Percentiles rank a stretch among this genome's conserved stretches.
Conservation (phyloP, 2,888 invertebrate genomes). For the Heliconius erato region DNA sequence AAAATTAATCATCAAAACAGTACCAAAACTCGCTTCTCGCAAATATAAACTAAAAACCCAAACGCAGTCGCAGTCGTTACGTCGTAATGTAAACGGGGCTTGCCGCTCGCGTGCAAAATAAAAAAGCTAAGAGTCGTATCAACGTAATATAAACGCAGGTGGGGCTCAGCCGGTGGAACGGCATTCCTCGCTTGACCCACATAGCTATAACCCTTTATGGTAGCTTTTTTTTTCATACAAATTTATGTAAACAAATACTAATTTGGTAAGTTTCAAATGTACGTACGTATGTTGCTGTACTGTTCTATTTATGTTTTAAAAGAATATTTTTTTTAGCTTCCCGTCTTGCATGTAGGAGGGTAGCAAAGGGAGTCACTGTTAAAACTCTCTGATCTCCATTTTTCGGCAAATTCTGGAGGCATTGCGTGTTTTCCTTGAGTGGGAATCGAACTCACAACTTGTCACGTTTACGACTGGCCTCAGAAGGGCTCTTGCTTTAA, state of each 20-base stretch:
- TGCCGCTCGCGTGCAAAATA: constrained; percentile 28
- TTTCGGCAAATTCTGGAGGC: too few relatives aligned
- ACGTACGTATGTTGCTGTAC: not conserved
- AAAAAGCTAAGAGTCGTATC: constrained; percentile 35
- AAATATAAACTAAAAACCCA: not conserved
- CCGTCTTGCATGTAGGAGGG: too few relatives aligned
- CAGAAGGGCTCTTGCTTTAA: too few relatives aligned
- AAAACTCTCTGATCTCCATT: too few relatives aligned
- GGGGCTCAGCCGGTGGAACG: constrained; percentile 79
- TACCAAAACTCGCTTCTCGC: not conserved
- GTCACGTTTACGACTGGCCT: too few relatives aligned
- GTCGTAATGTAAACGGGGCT: constrained; percentile 33
- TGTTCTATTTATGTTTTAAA: not conserved
- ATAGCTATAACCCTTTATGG: constrained; percentile 62
- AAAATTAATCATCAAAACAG: not conserved
- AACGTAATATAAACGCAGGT: constrained; percentile 55
- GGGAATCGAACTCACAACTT: too few relatives aligned
- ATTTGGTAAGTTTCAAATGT: constrained; percentile 21
- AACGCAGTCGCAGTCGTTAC: constrained; percentile 15
- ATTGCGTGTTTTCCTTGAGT: too few relatives aligned
- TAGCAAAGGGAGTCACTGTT: too few relatives aligned
- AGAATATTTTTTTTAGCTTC: not conserved
- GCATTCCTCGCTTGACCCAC: constrained; percentile 83
- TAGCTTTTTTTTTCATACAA: constrained; percentile 43
- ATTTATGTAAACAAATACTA: constrained; percentile 48